A percentile compares a stretch with the other conserved stretches of the same genome.
phyloP scores from a whole-genome alignment of 2,113 vertebrate species.

The Menidia beryllina region DNA sequence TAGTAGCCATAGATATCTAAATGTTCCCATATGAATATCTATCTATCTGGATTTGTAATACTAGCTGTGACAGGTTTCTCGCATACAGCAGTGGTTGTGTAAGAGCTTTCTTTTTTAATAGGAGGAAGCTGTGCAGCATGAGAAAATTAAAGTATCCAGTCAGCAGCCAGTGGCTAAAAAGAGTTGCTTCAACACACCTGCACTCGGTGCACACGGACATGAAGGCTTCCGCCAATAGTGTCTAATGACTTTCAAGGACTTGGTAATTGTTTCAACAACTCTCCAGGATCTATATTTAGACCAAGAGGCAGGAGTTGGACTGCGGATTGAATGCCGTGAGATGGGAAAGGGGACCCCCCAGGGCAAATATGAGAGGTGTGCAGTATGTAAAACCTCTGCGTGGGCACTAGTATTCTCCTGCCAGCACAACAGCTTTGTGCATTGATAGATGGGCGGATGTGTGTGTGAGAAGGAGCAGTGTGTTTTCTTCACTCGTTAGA shows the following conservation, averaged over 20 bases:
- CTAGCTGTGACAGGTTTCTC: not conserved
- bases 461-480: constrained; percentile 23
- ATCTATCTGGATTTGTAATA: not conserved
- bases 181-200: constrained; percentile 33
- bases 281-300: constrained; percentile 67
- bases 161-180: constrained; percentile 11
- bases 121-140: not conserved
- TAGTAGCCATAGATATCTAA: not conserved
- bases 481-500: constrained; percentile 20
- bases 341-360: constrained; percentile 48
- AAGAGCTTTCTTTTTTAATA: constrained; percentile 13
- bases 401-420: constrained; percentile 46
- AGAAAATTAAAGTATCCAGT: constrained; percentile 1
- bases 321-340: constrained; percentile 50
- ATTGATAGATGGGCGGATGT: constrained; percentile 39
- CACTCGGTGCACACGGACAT: constrained; percentile 12
- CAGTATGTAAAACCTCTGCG: constrained; percentile 49
- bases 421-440: constrained; percentile 36
- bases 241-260: constrained; percentile 69
- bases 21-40: not conserved
- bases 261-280: constrained; percentile 62
- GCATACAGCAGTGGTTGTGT: not conserved
- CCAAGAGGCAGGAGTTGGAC: constrained; percentile 49
- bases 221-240: constrained; percentile 50
- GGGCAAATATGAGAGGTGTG: constrained; percentile 63